A percentile compares a stretch with the other conserved stretches of the same genome.
These are phyloP conservation scores for Halichondria panicea DNA, from an alignment of 37 sponge, comb jelly and placozoan genomes.

Conservation along the genomic window DNA sequence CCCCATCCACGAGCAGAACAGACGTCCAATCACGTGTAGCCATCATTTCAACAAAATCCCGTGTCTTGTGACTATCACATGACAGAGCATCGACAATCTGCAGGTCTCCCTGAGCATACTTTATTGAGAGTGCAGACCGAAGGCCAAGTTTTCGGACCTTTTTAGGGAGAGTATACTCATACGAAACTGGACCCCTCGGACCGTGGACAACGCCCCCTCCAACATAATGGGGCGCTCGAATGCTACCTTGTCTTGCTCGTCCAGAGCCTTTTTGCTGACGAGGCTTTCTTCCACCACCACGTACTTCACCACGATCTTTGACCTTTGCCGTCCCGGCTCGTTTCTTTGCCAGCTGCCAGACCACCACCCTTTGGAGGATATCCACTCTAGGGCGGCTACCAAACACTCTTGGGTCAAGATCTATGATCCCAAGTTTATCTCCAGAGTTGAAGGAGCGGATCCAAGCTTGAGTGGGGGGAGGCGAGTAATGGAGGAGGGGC, in stretches of 20 bases:
- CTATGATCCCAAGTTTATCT: constrained; percentile 56
- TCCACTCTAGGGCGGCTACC: constrained; percentile 77
- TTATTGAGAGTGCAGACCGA: constrained; percentile 81
- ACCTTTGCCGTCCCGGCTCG: constrained; percentile 81
- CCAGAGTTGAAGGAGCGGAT: constrained; percentile 58
- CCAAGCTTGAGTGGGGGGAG: constrained; percentile 62
- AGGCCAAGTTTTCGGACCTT: constrained; percentile 69
- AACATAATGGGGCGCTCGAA: constrained; percentile 76
- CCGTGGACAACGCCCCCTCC: constrained; percentile 92
- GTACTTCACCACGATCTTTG: constrained; percentile 81
- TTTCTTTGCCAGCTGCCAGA: constrained; percentile 87
- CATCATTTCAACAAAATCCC: constrained; percentile 39
- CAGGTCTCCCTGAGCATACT: constrained; percentile 84
- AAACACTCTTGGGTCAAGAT: constrained; percentile 73
- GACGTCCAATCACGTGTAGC: constrained; percentile 61
- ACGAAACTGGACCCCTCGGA: constrained; percentile 72
- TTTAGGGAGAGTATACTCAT: constrained; percentile 83
- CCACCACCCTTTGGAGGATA: constrained; percentile 82
- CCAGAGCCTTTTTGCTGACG: constrained; percentile 87
- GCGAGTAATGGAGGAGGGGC: constrained; percentile 38
- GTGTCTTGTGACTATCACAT: constrained; percentile 42
- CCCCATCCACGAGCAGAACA: constrained; percentile 84
- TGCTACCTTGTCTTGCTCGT: constrained; percentile 85
- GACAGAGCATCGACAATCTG: constrained; percentile 74
- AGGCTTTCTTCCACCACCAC: constrained; percentile 93